phyloP scores from a whole-genome alignment of 2,113 vertebrate genomes.

The Seriola dumerili region DNA sequence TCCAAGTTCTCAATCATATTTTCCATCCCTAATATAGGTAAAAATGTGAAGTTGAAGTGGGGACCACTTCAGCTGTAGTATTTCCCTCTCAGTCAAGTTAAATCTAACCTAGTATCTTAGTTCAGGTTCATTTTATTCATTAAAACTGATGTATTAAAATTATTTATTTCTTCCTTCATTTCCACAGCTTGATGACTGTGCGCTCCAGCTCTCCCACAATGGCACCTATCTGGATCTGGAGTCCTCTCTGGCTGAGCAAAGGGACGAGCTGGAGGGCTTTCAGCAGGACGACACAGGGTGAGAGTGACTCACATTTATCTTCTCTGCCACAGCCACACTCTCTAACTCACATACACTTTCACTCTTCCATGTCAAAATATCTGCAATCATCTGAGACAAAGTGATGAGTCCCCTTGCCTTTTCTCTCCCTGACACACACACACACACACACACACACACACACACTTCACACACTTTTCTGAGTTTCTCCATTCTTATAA shows the following conservation, averaged over 20 bases:
- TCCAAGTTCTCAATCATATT: slow-evolving; percentile 29
- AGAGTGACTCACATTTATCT: slow-evolving; percentile 63
- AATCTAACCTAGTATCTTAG: neutral
- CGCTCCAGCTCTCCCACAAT: slow-evolving; percentile 95
- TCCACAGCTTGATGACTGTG: slow-evolving; percentile 93
- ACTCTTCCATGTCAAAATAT: slow-evolving; percentile 34
- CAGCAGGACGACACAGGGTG: slow-evolving; percentile 92
- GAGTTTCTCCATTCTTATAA: slow-evolving; percentile 51
- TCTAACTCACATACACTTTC: neutral
- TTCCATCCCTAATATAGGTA: slow-evolving; percentile 39
- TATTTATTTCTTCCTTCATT: neutral
- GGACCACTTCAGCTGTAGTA: neutral
- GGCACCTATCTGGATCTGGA: slow-evolving; percentile 97
- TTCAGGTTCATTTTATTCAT: neutral
- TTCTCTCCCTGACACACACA: neutral
- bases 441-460: neutral
- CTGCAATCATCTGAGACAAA: slow-evolving; percentile 1
- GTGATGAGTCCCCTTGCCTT: neutral
- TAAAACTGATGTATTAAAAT: neutral
- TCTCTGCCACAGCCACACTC: neutral
- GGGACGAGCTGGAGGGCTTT: slow-evolving; percentile 95
- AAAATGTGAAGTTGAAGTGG: neutral
- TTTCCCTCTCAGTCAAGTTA: neutral
- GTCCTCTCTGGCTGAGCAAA: slow-evolving; percentile 93
- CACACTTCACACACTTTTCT: slow-evolving; percentile 1